phyloP scores from a whole-genome alignment of 2,113 vertebrate species.

The Dolichotis patagonum region DNA sequence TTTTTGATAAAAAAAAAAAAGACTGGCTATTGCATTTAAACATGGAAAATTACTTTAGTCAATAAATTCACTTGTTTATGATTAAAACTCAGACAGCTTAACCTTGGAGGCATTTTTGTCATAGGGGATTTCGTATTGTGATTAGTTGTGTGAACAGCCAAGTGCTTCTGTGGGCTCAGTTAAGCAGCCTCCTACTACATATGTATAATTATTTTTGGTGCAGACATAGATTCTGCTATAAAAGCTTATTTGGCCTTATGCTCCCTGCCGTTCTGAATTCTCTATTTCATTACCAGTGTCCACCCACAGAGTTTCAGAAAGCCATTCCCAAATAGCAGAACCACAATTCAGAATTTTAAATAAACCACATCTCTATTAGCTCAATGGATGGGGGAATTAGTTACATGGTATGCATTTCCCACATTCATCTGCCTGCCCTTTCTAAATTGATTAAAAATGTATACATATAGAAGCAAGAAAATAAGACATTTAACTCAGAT shows the following conservation, averaged over 20 bases:
- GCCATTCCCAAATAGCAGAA: slow-evolving; percentile 67
- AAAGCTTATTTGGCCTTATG: slow-evolving; percentile 66
- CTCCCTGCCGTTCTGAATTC: slow-evolving; percentile 66
- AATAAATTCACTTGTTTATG: slow-evolving; percentile 61
- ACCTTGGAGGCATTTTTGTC: slow-evolving; percentile 64
- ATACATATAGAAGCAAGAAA: slow-evolving; percentile 42
- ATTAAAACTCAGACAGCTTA: slow-evolving; percentile 68
- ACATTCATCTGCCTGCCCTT: slow-evolving; percentile 7
- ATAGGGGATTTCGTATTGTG: slow-evolving; percentile 47
- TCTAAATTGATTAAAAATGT: slow-evolving; percentile 66
- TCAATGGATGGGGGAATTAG: slow-evolving; percentile 64
- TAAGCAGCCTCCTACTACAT: slow-evolving; percentile 52
- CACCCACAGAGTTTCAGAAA: slow-evolving; percentile 66
- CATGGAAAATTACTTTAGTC: slow-evolving; percentile 42
- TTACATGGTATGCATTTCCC: slow-evolving; percentile 59
- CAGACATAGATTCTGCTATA: slow-evolving; percentile 44
- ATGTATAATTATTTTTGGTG: slow-evolving; percentile 60
- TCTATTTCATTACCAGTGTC: slow-evolving; percentile 77
- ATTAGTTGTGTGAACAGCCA: slow-evolving; percentile 70
- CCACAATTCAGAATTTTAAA: slow-evolving; percentile 76
- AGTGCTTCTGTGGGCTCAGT: slow-evolving; percentile 41
- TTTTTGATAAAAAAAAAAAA: slow-evolving; percentile 43
- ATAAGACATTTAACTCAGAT: slow-evolving; percentile 28
- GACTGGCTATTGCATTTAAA: not conserved
- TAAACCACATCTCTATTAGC: slow-evolving; percentile 72